phyloP scores from a whole-genome alignment of 2,797 vertebrate genomes.

The Microctenopoma stevenorrisi region DNA sequence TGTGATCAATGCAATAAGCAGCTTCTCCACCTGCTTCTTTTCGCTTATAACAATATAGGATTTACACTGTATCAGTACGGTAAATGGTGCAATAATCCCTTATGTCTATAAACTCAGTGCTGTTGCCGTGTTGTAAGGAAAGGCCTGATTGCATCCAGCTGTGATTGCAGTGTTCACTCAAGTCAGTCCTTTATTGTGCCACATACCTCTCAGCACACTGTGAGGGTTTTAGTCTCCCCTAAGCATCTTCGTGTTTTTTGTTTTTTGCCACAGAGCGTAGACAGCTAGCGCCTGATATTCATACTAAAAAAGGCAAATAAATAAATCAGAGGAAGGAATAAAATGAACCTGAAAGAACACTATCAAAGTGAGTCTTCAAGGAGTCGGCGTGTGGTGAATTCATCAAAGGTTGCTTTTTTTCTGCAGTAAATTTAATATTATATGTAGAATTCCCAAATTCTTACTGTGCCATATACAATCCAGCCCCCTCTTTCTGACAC shows the following conservation, averaged over 20 bases:
- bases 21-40: conserved; percentile 19
- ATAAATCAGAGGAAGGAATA: conserved; percentile 43
- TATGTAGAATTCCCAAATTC: conserved; percentile 43
- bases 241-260: conserved; percentile 45
- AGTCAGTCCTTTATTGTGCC: conserved; percentile 53
- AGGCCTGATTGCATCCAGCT: conserved; percentile 43
- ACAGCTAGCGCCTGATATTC: conserved; percentile 32
- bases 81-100: conserved; percentile 10
- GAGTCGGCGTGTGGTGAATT: conserved; percentile 31
- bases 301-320: conserved; percentile 30
- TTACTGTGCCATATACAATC: conserved; percentile 42
- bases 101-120: conserved; percentile 21
- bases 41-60: conserved; percentile 6
- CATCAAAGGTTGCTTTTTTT: conserved; percentile 45
- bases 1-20: not conserved
- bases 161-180: conserved; percentile 36
- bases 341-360: conserved; percentile 41
- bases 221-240: conserved; percentile 46
- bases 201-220: conserved; percentile 31
- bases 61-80: conserved; percentile 16
- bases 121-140: conserved; percentile 38
- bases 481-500: conserved; percentile 14
- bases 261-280: conserved; percentile 32
- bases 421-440: conserved; percentile 32
- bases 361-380: conserved; percentile 48